Conservation (phyloP, 2,888 invertebrate species). For the Nemotelus nigrinus region DNA sequence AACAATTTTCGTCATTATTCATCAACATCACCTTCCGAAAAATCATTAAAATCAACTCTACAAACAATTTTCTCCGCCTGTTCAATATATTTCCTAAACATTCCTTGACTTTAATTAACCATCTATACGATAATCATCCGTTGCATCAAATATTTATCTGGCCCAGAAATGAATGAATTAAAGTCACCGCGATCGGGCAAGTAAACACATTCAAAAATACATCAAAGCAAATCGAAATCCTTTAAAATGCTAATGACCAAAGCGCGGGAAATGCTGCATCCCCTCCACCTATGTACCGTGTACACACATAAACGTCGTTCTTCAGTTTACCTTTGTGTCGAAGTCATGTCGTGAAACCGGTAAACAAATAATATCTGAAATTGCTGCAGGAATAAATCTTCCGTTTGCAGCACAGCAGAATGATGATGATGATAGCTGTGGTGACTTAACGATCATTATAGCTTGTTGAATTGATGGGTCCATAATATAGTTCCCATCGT, state of each 20-base stretch:
- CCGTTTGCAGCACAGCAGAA: neutral
- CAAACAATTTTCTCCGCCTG: neutral
- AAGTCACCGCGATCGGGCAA: conserved; percentile 19
- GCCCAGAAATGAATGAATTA: conserved; percentile 25
- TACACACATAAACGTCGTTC: neutral
- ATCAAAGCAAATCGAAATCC: conserved; percentile 35
- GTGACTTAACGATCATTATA: conserved; percentile 14
- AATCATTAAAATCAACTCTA: neutral
- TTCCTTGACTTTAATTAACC: neutral
- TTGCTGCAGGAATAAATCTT: conserved; percentile 11
- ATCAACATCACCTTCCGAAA: no score
- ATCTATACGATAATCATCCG: neutral
- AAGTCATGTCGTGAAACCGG: conserved; percentile 26
- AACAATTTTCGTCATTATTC: no score
- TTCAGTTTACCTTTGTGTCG: conserved; percentile 25
- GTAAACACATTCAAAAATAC: conserved; percentile 7
- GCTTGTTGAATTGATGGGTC: conserved; percentile 19
- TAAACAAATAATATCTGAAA: conserved; percentile 32
- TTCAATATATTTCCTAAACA: neutral
- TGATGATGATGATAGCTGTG: neutral
- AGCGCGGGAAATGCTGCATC: conserved; percentile 38
- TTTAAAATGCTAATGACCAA: conserved; percentile 35
- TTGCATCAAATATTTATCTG: conserved; percentile 18
- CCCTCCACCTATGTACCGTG: neutral
- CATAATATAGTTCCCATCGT: conserved; percentile 26